phyloP scores from a whole-genome alignment of 2,888 invertebrate genomes.

The Lobophora halterata region DNA sequence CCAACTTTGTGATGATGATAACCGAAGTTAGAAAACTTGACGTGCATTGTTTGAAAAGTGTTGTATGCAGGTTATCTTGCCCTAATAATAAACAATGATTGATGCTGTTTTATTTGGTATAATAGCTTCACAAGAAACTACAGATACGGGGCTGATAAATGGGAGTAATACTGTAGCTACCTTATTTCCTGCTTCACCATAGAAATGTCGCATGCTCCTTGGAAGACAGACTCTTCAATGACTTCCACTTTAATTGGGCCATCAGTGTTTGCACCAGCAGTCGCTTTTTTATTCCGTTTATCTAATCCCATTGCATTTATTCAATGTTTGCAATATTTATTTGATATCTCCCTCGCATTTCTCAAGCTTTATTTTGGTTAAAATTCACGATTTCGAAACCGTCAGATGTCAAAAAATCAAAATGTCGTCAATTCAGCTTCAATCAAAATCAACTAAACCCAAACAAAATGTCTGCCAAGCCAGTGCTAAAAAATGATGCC shows the following conservation, averaged over 20 bases:
- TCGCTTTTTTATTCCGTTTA: conserved; percentile 27
- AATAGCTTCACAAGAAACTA: not conserved
- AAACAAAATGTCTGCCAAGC: conserved; percentile 22
- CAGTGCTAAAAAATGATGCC: conserved; percentile 5
- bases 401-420: conserved; percentile 34
- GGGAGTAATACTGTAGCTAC: conserved; percentile 14
- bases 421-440: conserved; percentile 33
- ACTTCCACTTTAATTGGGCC: conserved; percentile 37
- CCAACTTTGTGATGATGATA: too few relatives aligned
- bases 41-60: too few relatives aligned
- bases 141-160: not conserved
- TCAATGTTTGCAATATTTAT: conserved; percentile 24
- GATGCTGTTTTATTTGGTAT: not conserved
- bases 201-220: conserved; percentile 23
- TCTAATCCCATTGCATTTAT: conserved; percentile 32
- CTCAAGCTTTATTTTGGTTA: conserved; percentile 19
- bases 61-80: too few relatives aligned
- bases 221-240: conserved; percentile 32
- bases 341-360: conserved; percentile 37
- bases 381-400: conserved; percentile 29
- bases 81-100: too few relatives aligned
- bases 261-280: conserved; percentile 17
- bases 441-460: conserved; percentile 31
- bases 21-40: too few relatives aligned
- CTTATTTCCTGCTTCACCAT: conserved; percentile 32